Evolutionary conservation across 2,797 vertebrate genomes (phyloP).

Genomic region (Paguma larvata): DNA sequence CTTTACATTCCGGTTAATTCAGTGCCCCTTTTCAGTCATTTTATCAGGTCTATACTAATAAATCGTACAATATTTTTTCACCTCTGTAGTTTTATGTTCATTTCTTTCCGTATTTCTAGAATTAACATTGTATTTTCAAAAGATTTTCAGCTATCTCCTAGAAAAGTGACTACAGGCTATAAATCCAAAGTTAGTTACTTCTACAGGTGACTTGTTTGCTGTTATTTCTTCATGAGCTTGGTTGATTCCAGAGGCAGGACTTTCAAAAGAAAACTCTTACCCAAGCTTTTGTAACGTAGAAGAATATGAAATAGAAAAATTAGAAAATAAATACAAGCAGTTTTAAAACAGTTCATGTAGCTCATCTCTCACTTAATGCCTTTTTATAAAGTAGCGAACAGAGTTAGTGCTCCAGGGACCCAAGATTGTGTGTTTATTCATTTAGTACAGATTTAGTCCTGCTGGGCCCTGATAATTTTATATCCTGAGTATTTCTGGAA

Average conservation of each 20-base stretch:
- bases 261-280: neutral
- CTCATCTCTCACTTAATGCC: neutral
- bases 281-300: neutral
- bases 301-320: neutral
- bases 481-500: neutral
- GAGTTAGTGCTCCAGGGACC: neutral
- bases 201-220: neutral
- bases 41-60: neutral
- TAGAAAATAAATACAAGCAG: neutral
- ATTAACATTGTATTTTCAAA: neutral
- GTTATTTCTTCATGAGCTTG: neutral
- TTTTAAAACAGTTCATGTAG: neutral
- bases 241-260: neutral
- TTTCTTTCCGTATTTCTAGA: neutral
- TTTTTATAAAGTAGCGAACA: conserved; percentile 6
- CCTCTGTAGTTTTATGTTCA: neutral
- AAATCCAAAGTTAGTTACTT: neutral
- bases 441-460: conserved; percentile 8
- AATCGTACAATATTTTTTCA: neutral
- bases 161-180: neutral
- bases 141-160: neutral
- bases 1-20: neutral
- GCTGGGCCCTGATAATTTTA: neutral
- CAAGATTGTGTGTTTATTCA: neutral
- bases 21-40: neutral